A percentile compares a stretch with the other conserved stretches of the same genome.
These are phyloP conservation scores for Hycleus phaleratus DNA, from an alignment of 1,140 invertebrate genomes.

Conservation along the genomic window DNA sequence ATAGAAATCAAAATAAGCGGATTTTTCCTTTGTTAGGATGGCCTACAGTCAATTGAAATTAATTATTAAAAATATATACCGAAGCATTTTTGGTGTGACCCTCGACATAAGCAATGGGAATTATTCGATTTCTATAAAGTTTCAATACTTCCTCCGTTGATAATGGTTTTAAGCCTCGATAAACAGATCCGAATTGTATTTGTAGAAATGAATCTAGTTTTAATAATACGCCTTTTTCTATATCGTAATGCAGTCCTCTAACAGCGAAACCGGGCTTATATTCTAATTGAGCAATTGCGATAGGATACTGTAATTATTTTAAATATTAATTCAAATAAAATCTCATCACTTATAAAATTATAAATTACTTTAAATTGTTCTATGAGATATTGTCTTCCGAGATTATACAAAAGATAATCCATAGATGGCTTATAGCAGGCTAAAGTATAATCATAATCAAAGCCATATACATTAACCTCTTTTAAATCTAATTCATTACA, in stretches of 20 bases:
- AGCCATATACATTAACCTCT: slow-evolving; percentile 92
- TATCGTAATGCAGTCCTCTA: slow-evolving; percentile 91
- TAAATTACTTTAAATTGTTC: slow-evolving; percentile 74
- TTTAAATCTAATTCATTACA: slow-evolving; percentile 91
- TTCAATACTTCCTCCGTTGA: slow-evolving; percentile 77
- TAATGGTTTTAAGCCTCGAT: slow-evolving; percentile 73
- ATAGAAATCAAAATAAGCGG: too few species aligned
- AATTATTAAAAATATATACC: slow-evolving; percentile 16
- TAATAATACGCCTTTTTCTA: slow-evolving; percentile 88
- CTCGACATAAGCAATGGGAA: slow-evolving; percentile 76
- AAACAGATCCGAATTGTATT: slow-evolving; percentile 94
- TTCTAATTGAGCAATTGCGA: slow-evolving; percentile 69
- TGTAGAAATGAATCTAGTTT: slow-evolving; percentile 95
- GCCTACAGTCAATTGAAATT: too few species aligned
- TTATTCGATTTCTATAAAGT: slow-evolving; percentile 78
- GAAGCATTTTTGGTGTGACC: slow-evolving; percentile 43
- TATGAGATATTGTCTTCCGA: slow-evolving; percentile 81
- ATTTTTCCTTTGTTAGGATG: too few species aligned
- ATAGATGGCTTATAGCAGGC: slow-evolving; percentile 90
- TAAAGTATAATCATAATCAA: slow-evolving; percentile 97
- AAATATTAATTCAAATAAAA: background rate
- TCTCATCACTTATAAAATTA: background rate
- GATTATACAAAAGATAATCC: slow-evolving; percentile 86
- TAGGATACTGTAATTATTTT: slow-evolving; percentile 73
- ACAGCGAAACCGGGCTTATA: slow-evolving; percentile 89